Evolutionary conservation across 2,797 vertebrate species (phyloP), one percentile per base, ranked within the genome.

Genomic region (Adelosebastes latens): DNA sequence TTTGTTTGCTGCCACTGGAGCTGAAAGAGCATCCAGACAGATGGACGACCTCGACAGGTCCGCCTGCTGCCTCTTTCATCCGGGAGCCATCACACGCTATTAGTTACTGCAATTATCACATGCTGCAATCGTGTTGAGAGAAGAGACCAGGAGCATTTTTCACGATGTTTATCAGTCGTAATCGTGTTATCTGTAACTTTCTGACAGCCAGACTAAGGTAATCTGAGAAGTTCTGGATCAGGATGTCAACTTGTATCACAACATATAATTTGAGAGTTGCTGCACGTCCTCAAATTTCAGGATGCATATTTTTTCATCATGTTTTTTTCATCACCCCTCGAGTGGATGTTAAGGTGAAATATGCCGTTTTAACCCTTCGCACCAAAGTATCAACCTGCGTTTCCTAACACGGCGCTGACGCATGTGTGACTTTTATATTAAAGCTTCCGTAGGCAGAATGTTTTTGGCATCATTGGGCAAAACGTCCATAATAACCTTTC

Each of bases 1-100:
- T 94, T 94, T 95, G 93, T 94, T 93, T 83, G 80, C 72, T 81
- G 77, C 84, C 88, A 93, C 62, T 88, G 84, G 71, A 89, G 91
- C 93, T 85, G 83, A 92, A 92, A 92, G 73, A 86, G 76, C 73
- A 83, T 39, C 58, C 69, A 90, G 89, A 92, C 91, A 90, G 91
- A 93, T 65, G 84, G 90, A 93, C 79, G 83, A 39, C 86, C 67
- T 77, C 32, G 55, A 82, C 83, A 71, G 75, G 83, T 84, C 56
- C 3, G 58, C 55, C 78, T 65, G 77, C 80, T 46, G 66, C 68
- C 53, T 62, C 42, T 25, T 49, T 70, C 64, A 73, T 79, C 76
- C 2, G 10, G 36, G 74, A 81, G 76, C 67, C 79, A 92, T 86
- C 71, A 12, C 66, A 71, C 16, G 8, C 82, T 83, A 90, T 87